Percentiles rank a stretch among this genome's conserved stretches.
Conservation (phyloP, 2,888 invertebrate genomes). For the Oligia latruncula region DNA sequence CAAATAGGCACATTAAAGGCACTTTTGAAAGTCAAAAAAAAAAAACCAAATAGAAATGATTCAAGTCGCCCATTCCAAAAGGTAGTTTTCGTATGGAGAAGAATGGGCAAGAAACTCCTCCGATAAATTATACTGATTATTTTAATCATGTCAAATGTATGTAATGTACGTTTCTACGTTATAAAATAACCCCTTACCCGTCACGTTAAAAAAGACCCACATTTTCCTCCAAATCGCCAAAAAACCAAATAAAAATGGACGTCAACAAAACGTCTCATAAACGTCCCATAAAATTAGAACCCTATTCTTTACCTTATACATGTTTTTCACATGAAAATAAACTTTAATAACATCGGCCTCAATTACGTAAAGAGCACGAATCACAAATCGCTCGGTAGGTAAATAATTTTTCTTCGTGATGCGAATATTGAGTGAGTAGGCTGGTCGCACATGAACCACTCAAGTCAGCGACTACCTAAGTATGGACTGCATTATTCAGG, state of each 20-base stretch:
- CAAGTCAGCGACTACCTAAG: slow-evolving; percentile 13
- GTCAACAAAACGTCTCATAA: slow-evolving; percentile 40
- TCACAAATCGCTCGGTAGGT: slow-evolving; percentile 66
- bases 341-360: slow-evolving; percentile 57
- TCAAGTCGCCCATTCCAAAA: too few relatives aligned
- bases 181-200: slow-evolving; percentile 8
- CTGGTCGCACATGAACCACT: slow-evolving; percentile 12
- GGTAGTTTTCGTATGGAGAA: too few relatives aligned
- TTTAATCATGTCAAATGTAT: background rate
- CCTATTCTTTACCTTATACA: slow-evolving; percentile 50
- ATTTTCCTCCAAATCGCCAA: background rate
- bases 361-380: slow-evolving; percentile 65
- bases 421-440: slow-evolving; percentile 60
- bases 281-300: slow-evolving; percentile 51
- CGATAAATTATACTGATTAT: background rate
- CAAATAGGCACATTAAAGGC: too few relatives aligned
- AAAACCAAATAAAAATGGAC: slow-evolving; percentile 29
- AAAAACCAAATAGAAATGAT: too few relatives aligned
- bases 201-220: background rate
- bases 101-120: too few relatives aligned
- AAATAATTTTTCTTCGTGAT: slow-evolving; percentile 69
- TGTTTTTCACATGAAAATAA: slow-evolving; percentile 55
- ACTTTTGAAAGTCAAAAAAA: too few relatives aligned
- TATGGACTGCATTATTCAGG: slow-evolving; percentile 46
- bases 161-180: background rate